Base-by-base conservation (phyloP, 2,797 vertebrate species). In the Spinus olivaceus region DNA sequence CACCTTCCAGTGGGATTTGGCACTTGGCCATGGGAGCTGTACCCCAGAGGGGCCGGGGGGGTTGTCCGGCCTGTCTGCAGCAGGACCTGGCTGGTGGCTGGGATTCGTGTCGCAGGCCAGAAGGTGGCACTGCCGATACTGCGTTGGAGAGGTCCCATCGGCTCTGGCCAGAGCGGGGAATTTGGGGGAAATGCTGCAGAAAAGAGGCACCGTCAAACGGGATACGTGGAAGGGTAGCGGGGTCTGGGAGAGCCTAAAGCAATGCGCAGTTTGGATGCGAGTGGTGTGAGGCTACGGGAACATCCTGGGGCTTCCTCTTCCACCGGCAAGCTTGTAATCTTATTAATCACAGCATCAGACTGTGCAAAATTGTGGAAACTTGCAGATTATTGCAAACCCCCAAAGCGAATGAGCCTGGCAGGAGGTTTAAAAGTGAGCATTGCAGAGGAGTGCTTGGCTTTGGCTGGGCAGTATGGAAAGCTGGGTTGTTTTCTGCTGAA, bases 111-210 rank as follows among this genome's bases (percentile, higher is more conserved):
- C 67, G 50, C 89, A 94, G 14, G 60, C 97, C 98, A 97, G 97
- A 88, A 98, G 98, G 96, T 98, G 98, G 98, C 97, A 97, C 97
- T 98, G 97, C 97, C 94, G 95, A 97, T 76, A 95, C 97, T 97
- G 81, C 79, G 1, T 94, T 97, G 84, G 93, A 47, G 17, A 91
- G 83, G 95, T 86, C 90, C 77, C 57, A 10, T 59, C 70, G 21
- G 79, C 41, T 39, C 30, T 11, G 27, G 47, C 47, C 74, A 0
- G 59, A 78, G 94, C 59, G 0, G 73, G 70, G 59, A 86, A 72
- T 84, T 59, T 20, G 60, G 66, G 66, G 63, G 54, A 51, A 70
- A 67, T 30, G 33, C 66, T 28, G 50, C 65, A 32, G 49, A 17
- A 53, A 46, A 9, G 24, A 74, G 69, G 30, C 67, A 5, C 65